Percentiles rank a stretch among this genome's conserved stretches.
phyloP scores from a whole-genome alignment of 2,797 vertebrate genomes.

The Podargus strigoides region DNA sequence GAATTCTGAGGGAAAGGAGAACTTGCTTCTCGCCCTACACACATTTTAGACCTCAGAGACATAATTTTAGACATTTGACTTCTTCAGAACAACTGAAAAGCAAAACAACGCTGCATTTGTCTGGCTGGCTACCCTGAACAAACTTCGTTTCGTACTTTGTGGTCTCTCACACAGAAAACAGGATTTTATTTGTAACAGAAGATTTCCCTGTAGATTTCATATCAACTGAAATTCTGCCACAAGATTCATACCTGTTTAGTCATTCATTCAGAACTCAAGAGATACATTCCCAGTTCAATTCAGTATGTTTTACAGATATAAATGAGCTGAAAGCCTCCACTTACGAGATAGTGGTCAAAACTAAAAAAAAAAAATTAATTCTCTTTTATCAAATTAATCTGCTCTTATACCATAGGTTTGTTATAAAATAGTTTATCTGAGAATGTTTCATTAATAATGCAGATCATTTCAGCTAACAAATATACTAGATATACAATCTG shows the following conservation, averaged over 20 bases:
- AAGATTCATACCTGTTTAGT: neutral
- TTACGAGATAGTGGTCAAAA: neutral
- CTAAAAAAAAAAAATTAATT: neutral
- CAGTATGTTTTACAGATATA: neutral
- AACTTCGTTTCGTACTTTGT: fast-evolving
- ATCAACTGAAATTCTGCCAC: neutral
- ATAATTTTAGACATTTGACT: neutral
- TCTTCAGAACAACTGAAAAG: neutral
- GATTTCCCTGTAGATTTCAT: neutral
- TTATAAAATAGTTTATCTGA: neutral
- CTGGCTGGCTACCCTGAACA: neutral
- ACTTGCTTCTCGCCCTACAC: neutral
- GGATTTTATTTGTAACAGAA: neutral
- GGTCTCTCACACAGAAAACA: neutral
- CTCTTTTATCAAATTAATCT: neutral
- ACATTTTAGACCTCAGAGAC: neutral
- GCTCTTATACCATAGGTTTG: neutral
- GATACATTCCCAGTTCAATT: neutral
- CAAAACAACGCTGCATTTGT: neutral
- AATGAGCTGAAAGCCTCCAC: neutral
- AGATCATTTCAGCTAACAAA: neutral
- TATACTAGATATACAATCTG: neutral
- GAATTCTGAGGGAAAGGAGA: neutral
- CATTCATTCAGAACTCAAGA: neutral
- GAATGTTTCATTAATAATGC: neutral